Conservation (phyloP, 2,113 vertebrate genomes). For the Ptilorrhoa leucosticta region DNA sequence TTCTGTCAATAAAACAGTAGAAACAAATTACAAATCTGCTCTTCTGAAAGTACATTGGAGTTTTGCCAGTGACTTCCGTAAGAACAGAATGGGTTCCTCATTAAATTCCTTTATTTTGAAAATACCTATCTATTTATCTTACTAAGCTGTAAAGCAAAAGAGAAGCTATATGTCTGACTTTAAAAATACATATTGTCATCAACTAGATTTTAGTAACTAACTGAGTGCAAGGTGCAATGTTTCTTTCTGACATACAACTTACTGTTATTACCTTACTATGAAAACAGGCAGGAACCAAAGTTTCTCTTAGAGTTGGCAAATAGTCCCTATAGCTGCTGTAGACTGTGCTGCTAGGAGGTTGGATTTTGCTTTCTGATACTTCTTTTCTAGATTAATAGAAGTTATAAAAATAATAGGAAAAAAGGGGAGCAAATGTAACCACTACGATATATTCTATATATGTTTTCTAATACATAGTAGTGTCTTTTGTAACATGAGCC, state of each 20-base stretch:
- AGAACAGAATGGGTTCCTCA: not conserved
- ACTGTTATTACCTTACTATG: not conserved
- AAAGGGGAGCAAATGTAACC: conserved; percentile 27
- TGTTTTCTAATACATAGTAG: conserved; percentile 53
- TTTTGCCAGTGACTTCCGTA: not conserved
- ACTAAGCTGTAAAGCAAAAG: not conserved
- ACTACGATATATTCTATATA: not conserved
- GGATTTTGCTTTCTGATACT: conserved; percentile 24
- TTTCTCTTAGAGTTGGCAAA: not conserved
- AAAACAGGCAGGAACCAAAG: conserved; percentile 19
- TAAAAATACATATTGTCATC: not conserved
- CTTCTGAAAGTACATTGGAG: not conserved
- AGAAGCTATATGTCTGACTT: not conserved
- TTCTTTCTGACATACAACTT: not conserved
- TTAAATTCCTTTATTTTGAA: not conserved
- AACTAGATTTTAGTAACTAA: not conserved
- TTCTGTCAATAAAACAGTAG: not conserved
- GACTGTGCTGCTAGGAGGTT: not conserved
- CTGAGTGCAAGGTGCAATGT: not conserved
- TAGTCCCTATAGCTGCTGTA: not conserved
- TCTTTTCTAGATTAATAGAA: conserved; percentile 8
- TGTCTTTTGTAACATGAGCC: conserved; percentile 57
- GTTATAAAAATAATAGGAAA: not conserved
- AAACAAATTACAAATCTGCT: not conserved
- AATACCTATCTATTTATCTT: not conserved